Base-by-base conservation (phyloP, 2,888 invertebrate species). In the Athetis lepigone region DNA sequence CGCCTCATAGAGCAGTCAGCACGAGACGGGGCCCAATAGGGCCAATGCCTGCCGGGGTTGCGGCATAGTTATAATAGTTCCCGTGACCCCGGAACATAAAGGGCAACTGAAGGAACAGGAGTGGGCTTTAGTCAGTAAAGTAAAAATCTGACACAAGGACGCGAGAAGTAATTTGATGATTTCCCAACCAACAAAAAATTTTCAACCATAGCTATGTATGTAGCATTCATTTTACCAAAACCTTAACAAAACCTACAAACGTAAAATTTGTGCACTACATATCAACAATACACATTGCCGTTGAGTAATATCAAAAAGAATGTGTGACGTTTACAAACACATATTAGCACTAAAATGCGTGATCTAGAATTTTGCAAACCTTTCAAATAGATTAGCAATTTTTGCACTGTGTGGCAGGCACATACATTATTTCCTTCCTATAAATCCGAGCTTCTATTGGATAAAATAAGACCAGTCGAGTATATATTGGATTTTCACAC, bases 331-430 rank as follows among this genome's bases (percentile, higher is more conserved):
- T n/a, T n/a, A n/a, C n/a, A n/a, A n/a, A 23, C 25, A 42, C 19
- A 9, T 16, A 19, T 6, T 11, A 55, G 19, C 36, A n/a, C 37
- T 21, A 23, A 54, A n/a, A 56, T 39, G n/a, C 36, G 8, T 16
- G 18, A 45, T 16, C 29, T 18, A 21, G 49, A 60, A 47, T 66
- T 61, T 40, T 51, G 51, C 46, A 58, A 69, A 50, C 60, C 51
- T 58, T 68, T 74, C 25, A 39, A 55, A 51, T 45, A 54, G 39
- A 77, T 72, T 62, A 46, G 43, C 47, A 27, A 33, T n/a, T n/a
- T n/a, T n/a, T 49, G 25, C 45, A 11, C 23, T 49, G 51, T 33
- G 33, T 13, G 13, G 13, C 45, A 36, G 1, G 19, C 42, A 40
- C 8, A 18, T 27, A 57, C 40, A 18, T 27, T 27, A 27, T 40